These are phyloP conservation scores for Leucophenga varia DNA, from an alignment of 1,140 invertebrate genomes.

Conservation along the genomic window DNA sequence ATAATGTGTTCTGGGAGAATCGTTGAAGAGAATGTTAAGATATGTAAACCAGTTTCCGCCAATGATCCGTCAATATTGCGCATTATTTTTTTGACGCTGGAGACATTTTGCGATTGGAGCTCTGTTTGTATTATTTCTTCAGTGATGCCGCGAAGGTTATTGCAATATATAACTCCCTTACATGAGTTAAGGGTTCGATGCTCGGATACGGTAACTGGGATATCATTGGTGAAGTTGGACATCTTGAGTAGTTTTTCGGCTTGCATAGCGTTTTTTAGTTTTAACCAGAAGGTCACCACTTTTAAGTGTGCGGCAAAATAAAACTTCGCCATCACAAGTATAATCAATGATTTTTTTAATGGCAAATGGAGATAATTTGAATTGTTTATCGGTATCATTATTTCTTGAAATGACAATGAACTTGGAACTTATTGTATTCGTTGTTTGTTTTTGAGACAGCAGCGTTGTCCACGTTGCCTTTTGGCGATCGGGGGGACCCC, in stretches of 20 bases:
- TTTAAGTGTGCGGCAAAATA: background rate
- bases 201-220: slow-evolving; percentile 5
- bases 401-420: slow-evolving; percentile 3
- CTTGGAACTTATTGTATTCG: background rate
- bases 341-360: slow-evolving; percentile 10
- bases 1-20: background rate
- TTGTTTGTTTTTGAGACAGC: no score
- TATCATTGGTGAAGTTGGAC: slow-evolving; percentile 5
- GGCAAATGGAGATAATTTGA: slow-evolving; percentile 11
- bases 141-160: background rate
- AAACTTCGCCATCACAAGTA: slow-evolving; percentile 3
- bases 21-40: background rate
- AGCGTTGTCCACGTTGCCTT: no score
- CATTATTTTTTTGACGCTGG: slow-evolving; percentile 6
- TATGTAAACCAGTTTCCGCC: background rate
- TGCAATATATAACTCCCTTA: slow-evolving; percentile 4
- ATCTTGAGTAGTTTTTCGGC: slow-evolving; percentile 6
- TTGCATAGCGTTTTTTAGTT: slow-evolving; percentile 9
- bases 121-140: slow-evolving; percentile 4
- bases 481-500: no score
- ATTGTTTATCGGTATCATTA: slow-evolving; percentile 5
- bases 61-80: background rate
- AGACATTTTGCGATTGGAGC: slow-evolving; percentile 5
- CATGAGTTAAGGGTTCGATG: slow-evolving; percentile 4
- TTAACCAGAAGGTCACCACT: slow-evolving; percentile 6